These are phyloP conservation scores for Crocidura indochinensis DNA, from an alignment of 2,797 vertebrate species.

Conservation along the genomic window DNA sequence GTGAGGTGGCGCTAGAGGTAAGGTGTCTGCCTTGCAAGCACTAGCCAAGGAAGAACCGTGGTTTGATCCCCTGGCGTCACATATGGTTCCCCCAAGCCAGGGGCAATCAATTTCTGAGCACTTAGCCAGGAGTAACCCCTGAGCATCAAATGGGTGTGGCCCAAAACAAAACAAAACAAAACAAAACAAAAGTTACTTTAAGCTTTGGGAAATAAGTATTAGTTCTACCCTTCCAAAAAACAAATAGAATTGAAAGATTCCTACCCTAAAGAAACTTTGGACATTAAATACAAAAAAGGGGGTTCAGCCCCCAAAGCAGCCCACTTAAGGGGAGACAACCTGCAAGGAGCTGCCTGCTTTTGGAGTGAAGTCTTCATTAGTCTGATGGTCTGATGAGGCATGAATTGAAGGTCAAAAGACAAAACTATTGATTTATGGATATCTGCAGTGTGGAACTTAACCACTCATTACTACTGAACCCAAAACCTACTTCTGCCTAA, in stretches of 20 bases:
- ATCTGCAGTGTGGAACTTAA: background rate
- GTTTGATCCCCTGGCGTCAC: too few species aligned
- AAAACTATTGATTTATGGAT: conserved; percentile 1
- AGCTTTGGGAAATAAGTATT: conserved; percentile 34
- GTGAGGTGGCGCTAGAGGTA: too few species aligned
- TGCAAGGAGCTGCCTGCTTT: background rate
- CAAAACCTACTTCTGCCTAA: conserved; percentile 33
- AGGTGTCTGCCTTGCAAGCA: too few species aligned
- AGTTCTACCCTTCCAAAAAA: conserved; percentile 18
- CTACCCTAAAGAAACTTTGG: background rate
- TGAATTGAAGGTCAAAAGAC: conserved; percentile 15
- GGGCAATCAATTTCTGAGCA: too few species aligned
- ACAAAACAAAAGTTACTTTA: background rate
- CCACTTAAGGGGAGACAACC: background rate
- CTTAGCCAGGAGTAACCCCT: too few species aligned
- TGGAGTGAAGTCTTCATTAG: background rate
- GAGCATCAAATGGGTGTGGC: too few species aligned
- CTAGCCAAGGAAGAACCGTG: too few species aligned
- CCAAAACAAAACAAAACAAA: too few species aligned
- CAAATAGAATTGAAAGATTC: background rate
- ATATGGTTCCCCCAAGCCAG: too few species aligned
- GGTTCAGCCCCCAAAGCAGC: background rate
- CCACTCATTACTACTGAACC: conserved; percentile 26
- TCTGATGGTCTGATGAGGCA: conserved; percentile 13
- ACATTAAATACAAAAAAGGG: conserved; percentile 12